phyloP scores from a whole-genome alignment of 30 jellyfish, hydroid and myxozoan species.

The Pelagia noctiluca region DNA sequence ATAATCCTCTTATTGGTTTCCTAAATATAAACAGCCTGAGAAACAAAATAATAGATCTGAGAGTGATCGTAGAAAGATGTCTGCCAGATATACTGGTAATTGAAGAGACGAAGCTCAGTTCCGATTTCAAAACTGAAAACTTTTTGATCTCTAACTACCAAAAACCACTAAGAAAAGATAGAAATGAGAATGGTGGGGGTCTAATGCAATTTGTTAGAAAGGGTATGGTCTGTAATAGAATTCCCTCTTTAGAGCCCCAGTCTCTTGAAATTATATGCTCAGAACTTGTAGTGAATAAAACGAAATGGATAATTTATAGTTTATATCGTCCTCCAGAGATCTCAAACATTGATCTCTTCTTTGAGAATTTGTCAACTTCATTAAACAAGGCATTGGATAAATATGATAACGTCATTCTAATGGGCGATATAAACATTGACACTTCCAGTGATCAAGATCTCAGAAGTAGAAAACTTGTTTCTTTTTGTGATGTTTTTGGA shows the following conservation, averaged over 20 bases:
- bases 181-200: not conserved
- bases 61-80: constrained; percentile 30
- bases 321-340: constrained; percentile 5
- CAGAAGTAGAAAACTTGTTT: not conserved
- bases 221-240: not conserved
- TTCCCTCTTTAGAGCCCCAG: constrained; percentile 3
- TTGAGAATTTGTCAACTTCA: not conserved
- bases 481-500: not conserved
- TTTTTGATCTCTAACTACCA: not conserved
- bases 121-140: constrained; percentile 4
- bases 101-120: constrained; percentile 18
- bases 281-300: not conserved
- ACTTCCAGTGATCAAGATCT: not conserved
- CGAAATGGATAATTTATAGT: not conserved
- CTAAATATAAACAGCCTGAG: constrained; percentile 25
- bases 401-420: not conserved
- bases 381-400: not conserved
- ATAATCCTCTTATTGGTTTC: constrained; percentile 19
- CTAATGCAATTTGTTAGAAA: not conserved
- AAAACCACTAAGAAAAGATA: not conserved
- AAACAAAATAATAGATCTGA: constrained; percentile 19
- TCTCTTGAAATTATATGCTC: not conserved
- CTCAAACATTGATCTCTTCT: not conserved
- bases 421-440: not conserved
- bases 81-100: constrained; percentile 21